Percentiles rank a stretch among this genome's conserved stretches.
Evolutionary conservation across 2,113 vertebrate species (phyloP).

Genomic region (Ifrita kowaldi): DNA sequence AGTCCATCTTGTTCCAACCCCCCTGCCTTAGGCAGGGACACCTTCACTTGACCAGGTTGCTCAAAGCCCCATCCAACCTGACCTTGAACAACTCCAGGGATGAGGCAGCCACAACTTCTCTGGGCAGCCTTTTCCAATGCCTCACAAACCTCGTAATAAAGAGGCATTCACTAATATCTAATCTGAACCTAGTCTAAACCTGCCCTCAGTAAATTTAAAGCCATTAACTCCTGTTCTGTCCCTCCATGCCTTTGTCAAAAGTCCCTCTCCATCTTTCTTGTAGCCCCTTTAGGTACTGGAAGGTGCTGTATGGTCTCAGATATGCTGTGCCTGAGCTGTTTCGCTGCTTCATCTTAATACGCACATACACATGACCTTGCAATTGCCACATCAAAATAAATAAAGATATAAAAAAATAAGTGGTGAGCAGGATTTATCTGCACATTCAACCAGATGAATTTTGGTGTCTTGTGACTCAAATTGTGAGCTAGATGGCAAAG

Average conservation of each 20-base stretch:
- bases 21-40: neutral
- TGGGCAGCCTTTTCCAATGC: neutral
- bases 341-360: neutral
- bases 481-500: neutral
- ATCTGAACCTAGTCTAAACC: neutral
- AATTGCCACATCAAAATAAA: neutral
- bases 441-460: neutral
- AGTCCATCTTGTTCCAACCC: neutral
- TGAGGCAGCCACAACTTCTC: neutral
- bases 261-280: neutral
- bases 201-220: neutral
- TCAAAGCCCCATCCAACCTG: neutral
- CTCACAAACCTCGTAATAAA: neutral
- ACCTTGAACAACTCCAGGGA: neutral
- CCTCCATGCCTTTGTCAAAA: neutral
- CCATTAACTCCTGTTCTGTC: neutral
- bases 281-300: neutral
- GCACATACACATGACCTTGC: neutral
- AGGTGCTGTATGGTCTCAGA: neutral
- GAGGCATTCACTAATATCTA: neutral
- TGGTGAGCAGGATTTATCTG: neutral
- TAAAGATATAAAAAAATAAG: neutral
- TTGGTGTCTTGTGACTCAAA: neutral
- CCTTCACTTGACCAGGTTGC: neutral
- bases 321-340: neutral